These are phyloP conservation scores for Gonioctena quinquepunctata DNA, from an alignment of 1,140 invertebrate species.

Conservation along the genomic window DNA sequence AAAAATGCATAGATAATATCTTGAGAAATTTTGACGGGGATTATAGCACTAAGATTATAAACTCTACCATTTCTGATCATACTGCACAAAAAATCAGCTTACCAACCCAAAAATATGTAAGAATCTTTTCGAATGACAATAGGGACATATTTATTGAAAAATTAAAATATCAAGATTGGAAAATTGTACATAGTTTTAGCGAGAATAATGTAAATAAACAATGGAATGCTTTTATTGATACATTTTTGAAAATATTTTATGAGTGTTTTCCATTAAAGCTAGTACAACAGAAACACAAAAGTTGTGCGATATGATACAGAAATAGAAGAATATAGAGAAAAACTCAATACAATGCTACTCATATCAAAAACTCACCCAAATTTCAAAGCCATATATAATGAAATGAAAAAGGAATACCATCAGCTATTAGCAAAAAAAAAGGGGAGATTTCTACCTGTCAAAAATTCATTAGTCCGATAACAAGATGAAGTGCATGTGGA, in stretches of 20 bases:
- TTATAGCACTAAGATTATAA: background rate
- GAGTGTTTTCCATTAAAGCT: background rate
- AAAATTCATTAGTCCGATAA: no score
- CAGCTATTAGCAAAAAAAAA: background rate
- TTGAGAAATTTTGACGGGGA: background rate
- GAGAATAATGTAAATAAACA: background rate
- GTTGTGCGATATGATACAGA: no score
- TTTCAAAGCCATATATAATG: background rate
- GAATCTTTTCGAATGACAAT: background rate
- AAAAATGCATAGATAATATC: constrained; percentile 4
- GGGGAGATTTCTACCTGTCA: no score
- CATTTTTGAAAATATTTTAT: background rate
- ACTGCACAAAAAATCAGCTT: background rate
- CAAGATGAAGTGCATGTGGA: no score
- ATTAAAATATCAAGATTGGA: background rate
- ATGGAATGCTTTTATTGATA: background rate
- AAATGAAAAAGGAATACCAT: background rate
- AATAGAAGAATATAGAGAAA: background rate
- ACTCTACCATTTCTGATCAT: background rate
- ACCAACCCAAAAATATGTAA: background rate
- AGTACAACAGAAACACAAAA: background rate
- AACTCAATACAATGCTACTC: background rate
- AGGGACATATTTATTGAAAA: background rate
- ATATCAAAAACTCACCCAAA: background rate
- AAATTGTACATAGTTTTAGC: background rate